Conservation (phyloP, 2,888 invertebrate genomes). For the Zaprionus bogoriensis region DNA sequence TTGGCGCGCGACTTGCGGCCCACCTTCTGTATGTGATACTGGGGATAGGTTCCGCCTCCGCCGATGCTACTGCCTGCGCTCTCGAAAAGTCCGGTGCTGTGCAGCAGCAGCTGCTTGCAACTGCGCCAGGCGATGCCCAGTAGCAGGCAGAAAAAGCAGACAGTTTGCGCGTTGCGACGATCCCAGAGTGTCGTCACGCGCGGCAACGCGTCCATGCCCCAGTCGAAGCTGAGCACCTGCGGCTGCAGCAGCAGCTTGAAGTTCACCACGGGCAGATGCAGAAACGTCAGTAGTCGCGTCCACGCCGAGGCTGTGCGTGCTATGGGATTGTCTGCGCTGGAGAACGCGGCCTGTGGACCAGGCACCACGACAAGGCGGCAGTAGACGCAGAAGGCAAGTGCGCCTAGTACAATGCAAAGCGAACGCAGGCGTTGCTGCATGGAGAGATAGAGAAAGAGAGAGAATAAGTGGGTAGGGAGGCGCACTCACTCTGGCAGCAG, state of each 20-base stretch:
- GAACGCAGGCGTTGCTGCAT: conserved; percentile 88
- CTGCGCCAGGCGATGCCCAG: conserved; percentile 74
- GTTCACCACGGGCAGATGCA: conserved; percentile 95
- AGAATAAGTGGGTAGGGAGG: background rate
- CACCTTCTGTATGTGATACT: conserved; percentile 75
- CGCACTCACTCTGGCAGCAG: background rate
- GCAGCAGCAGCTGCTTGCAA: conserved; percentile 57
- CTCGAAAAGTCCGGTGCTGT: conserved; percentile 23
- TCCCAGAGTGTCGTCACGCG: conserved; percentile 91
- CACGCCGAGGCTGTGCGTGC: conserved; percentile 92
- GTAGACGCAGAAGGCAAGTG: conserved; percentile 88
- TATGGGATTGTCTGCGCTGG: conserved; percentile 97
- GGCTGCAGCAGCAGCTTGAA: conserved; percentile 94
- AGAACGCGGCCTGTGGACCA: conserved; percentile 88
- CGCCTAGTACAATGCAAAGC: conserved; percentile 87
- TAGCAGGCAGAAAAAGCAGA: conserved; percentile 88
- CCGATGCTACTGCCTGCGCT: conserved; percentile 13
- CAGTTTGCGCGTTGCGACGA: conserved; percentile 89
- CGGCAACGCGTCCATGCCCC: conserved; percentile 99
- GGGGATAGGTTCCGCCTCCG: conserved; percentile 33
- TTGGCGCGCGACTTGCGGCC: conserved; percentile 82
- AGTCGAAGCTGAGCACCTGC: conserved; percentile 95
- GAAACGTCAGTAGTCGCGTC: conserved; percentile 94
- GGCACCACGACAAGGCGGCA: conserved; percentile 91
- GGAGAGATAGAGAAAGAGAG: conserved; percentile 72